Percentiles rank a stretch among this genome's conserved stretches.
Evolutionary conservation across 2,113 vertebrate genomes (phyloP).

Genomic region (Galeopterus variegatus): DNA sequence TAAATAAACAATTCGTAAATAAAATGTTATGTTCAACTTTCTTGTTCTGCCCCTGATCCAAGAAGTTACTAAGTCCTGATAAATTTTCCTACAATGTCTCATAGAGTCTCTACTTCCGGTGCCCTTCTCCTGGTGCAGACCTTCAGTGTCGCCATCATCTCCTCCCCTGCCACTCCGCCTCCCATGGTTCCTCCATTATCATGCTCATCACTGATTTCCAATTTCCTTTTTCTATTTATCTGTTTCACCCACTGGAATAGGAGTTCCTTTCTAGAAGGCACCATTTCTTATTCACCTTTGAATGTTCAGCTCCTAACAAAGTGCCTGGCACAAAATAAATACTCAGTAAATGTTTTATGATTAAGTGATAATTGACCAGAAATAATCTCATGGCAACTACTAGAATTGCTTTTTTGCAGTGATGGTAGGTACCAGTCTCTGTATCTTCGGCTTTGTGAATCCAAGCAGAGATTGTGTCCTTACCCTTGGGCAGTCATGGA

Average conservation of each 20-base stretch:
- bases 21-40: not conserved
- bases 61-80: not conserved
- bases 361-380: not conserved
- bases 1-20: not conserved
- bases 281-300: constrained; percentile 15
- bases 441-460: not conserved
- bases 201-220: not conserved
- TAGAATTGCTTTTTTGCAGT: not conserved
- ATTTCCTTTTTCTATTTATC: not conserved
- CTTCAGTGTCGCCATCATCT: rapidly evolving
- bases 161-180: not conserved
- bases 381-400: not conserved
- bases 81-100: not conserved
- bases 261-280: not conserved
- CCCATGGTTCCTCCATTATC: not conserved
- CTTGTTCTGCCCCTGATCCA: not conserved
- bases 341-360: not conserved
- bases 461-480: not conserved
- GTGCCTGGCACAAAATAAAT: not conserved
- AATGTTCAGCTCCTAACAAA: constrained; percentile 26
- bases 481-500: not conserved
- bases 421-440: not conserved
- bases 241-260: not conserved
- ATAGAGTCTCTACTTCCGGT: not conserved
- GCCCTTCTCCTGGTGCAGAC: not conserved